Evolutionary conservation across 1,140 invertebrate species (phyloP), one percentile per base, ranked within the genome.

Genomic region (Parapsyche elsis): DNA sequence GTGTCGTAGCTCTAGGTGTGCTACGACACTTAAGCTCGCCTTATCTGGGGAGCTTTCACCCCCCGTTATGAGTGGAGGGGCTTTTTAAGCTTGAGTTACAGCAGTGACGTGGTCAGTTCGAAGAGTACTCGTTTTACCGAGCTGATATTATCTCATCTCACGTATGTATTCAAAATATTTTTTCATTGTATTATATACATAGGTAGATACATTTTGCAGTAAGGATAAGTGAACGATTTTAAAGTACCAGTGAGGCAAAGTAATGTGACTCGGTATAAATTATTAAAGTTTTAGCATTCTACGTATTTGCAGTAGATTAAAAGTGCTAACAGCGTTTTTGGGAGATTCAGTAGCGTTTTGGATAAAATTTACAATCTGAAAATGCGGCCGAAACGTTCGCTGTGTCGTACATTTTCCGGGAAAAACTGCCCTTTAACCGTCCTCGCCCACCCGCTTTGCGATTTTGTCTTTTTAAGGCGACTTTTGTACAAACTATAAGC

Each of bases 311-410:
- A 53, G 49, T 53, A 10, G 49, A 38, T 38, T 38, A 38, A 4
- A 4, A 38, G 30, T 7, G 7, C 30, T 38, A 38, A 38, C 1
- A 38, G 49, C 2, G 49, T 14, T 53, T 7, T 53, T 12, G 49
- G 49, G 49, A 67, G 64, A 67, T 67, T 67, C 64, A 23, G 64
- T 67, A 21, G 19, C 21, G 64, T 26, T 67, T 67, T 10, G 24
- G 64, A 21, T 19, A 5, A 67, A 67, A 67, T 67, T 67, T 67
- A 67, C 64, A 67, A 24, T 23, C 23, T 30, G 64, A 67, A 67
- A 67, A 67, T 30, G 23, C 64, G 64, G 21, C 64, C 24, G 64
- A 26, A 67, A 9, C 23, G 64, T 67, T 67, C 21, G 19, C 64
- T 9, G 64, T 19, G 64, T 23, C 64, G 64, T 67, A 19, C 21